Evolutionary conservation across 2,888 invertebrate species (phyloP), one percentile per base, ranked within the genome.

Genomic region (Trissolcus japonicus): DNA sequence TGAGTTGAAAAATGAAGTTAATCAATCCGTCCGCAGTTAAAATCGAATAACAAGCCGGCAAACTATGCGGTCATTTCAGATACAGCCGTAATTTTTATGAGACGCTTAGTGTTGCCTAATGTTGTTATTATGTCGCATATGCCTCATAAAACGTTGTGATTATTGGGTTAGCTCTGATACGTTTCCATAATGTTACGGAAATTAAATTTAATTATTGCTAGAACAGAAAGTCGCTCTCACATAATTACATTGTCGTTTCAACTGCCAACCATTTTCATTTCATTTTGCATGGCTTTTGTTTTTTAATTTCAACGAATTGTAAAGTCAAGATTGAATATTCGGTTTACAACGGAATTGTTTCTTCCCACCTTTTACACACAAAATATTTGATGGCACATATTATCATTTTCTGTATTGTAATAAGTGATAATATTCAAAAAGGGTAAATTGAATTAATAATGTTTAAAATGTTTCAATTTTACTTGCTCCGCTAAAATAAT

Each of bases 141-240:
- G 56, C 53, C 16, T 6, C 35, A 51, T 25, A 59, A 66, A 57
- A 67, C 25, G 66, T 51, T 43, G 57, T 19, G 50, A 51, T 59
- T 67, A 67, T 67, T 59, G 57, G 41, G 57, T 67, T 67, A 67
- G 50, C 41, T 66, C 50, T 57, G 55, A 67, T 67, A 57, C n/a
- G 43, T 25, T 14, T 43, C 50, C 40, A 66, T 56, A 67, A 67
- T 59, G 43, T 59, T 67, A 57, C 43, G 57, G 57, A 67, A 59
- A 67, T 67, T 51, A 25, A 48, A 56, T 66, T 50, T 56, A 35
- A 56, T 56, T 56, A 66, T 51, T 57, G 56, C 57, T 67, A 41
- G 51, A 48, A 57, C 51, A 16, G 13, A 54, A 60, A 67, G 19
- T 17, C 57, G 25, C 21, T 59, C 35, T 35, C 35, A 7, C 16